Evolutionary conservation across 2,888 invertebrate species (phyloP).

Genomic region (Drosophila pullipes): DNA sequence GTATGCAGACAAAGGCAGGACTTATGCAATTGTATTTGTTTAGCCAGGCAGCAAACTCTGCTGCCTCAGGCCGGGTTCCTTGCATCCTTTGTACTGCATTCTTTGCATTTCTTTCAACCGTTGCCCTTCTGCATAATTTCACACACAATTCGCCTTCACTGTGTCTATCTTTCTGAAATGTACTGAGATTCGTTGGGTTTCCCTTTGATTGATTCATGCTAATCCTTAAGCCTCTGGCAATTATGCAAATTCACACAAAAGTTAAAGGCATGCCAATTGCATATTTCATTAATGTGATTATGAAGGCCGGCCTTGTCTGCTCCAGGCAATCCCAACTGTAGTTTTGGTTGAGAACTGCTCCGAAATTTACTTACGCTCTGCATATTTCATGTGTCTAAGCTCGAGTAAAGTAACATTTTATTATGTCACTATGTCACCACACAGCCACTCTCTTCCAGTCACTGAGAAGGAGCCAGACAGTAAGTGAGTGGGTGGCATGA

Average conservation of each 20-base stretch:
- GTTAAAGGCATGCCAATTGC: slow-evolving; percentile 48
- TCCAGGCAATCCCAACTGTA: slow-evolving; percentile 1
- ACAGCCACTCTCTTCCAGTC: slow-evolving; percentile 19
- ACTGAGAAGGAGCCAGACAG: neutral
- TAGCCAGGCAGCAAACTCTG: slow-evolving; percentile 44
- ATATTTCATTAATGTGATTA: slow-evolving; percentile 50
- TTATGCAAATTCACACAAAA: slow-evolving; percentile 61
- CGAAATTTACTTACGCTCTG: slow-evolving; percentile 9
- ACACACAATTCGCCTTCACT: slow-evolving; percentile 43
- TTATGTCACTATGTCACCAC: slow-evolving; percentile 80
- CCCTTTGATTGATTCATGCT: slow-evolving; percentile 73
- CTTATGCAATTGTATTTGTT: slow-evolving; percentile 79
- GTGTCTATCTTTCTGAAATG: neutral
- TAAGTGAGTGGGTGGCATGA: neutral
- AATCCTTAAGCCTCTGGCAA: slow-evolving; percentile 56
- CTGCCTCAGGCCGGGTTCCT: slow-evolving; percentile 27
- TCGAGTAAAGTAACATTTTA: slow-evolving; percentile 70
- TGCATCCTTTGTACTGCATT: slow-evolving; percentile 16
- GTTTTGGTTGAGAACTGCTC: slow-evolving; percentile 8
- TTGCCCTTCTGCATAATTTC: slow-evolving; percentile 63
- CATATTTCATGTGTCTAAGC: slow-evolving; percentile 23
- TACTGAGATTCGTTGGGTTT: neutral
- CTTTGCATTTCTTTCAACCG: slow-evolving; percentile 46
- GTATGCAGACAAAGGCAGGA: slow-evolving; percentile 46
- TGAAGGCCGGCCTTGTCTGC: slow-evolving; percentile 14